These are phyloP conservation scores for Paedocypris micromegethes DNA, from an alignment of 2,797 vertebrate species.

Conservation along the genomic window DNA sequence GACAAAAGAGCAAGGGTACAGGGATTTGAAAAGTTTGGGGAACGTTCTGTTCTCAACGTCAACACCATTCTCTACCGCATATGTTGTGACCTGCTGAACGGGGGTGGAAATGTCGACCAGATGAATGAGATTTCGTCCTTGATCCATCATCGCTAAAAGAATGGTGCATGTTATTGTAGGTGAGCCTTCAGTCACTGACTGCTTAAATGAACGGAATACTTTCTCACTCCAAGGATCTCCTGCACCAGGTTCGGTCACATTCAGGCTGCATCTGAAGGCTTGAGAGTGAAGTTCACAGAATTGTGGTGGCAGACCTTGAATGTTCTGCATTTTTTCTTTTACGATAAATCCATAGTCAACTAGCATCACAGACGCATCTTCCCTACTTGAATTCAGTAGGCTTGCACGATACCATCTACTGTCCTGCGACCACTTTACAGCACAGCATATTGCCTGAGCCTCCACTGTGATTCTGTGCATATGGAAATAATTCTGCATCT, in stretches of 20 bases:
- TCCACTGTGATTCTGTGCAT: constrained; percentile 59
- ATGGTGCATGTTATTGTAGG: constrained; percentile 68
- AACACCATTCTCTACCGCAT: constrained; percentile 58
- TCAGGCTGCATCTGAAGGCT: constrained; percentile 79
- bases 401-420: constrained; percentile 79
- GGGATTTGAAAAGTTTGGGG: constrained; percentile 48
- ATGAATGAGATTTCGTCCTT: constrained; percentile 63
- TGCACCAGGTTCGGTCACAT: constrained; percentile 57
- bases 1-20: constrained; percentile 71
- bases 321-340: constrained; percentile 61
- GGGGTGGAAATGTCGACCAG: constrained; percentile 73
- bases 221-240: constrained; percentile 59
- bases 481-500: constrained; percentile 75
- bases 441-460: constrained; percentile 56
- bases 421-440: constrained; percentile 67
- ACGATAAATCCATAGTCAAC: constrained; percentile 77
- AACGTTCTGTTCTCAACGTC: constrained; percentile 33
- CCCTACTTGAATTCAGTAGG: constrained; percentile 46
- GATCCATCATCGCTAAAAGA: constrained; percentile 60
- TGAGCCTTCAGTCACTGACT: constrained; percentile 59
- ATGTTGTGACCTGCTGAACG: constrained; percentile 52
- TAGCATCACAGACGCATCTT: constrained; percentile 62
- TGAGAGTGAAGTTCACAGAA: constrained; percentile 73
- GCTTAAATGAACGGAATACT: constrained; percentile 55
- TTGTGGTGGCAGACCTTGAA: constrained; percentile 71